A percentile compares a stretch with the other conserved stretches of the same genome.
Evolutionary conservation across 1,140 invertebrate genomes (phyloP).

Genomic region (Ceratoteleas bidentatus): DNA sequence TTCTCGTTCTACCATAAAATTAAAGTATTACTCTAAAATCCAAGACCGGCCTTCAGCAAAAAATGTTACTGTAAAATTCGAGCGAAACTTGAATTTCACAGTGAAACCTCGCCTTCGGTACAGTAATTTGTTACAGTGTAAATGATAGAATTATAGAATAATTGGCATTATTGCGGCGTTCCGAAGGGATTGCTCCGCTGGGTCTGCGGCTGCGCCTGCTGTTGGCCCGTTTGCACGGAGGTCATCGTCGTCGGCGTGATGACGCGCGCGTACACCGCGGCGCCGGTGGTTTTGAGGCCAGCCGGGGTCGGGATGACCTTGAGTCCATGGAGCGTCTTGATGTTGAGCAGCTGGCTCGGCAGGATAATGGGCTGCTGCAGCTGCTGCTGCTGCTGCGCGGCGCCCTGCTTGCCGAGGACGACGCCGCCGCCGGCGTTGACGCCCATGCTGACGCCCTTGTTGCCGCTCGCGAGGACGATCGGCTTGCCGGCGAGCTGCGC

Average conservation of each 20-base stretch:
- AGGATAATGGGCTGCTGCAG: conserved; percentile 83
- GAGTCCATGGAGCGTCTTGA: conserved; percentile 86
- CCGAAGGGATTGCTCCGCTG: conserved; percentile 74
- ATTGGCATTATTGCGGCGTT: conserved; percentile 31
- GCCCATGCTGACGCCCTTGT: conserved; percentile 78
- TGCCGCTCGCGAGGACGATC: conserved; percentile 83
- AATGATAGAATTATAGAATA: too few relatives aligned
- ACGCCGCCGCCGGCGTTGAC: conserved; percentile 70
- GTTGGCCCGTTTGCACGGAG: conserved; percentile 68
- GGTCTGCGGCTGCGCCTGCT: conserved; percentile 66
- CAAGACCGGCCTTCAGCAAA: too few relatives aligned
- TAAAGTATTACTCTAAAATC: too few relatives aligned
- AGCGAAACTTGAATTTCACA: too few relatives aligned
- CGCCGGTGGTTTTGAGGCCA: conserved; percentile 77
- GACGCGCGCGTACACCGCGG: conserved; percentile 78
- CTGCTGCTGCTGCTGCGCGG: conserved; percentile 67
- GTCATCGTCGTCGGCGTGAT: conserved; percentile 77
- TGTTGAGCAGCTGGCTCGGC: conserved; percentile 85
- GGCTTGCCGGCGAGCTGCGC: conserved; percentile 85
- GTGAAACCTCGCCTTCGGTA: conserved; percentile 18
- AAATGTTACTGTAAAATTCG: too few relatives aligned
- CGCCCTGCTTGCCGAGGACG: conserved; percentile 72
- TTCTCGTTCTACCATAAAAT: too few relatives aligned
- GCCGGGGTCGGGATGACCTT: conserved; percentile 85
- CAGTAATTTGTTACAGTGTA: too few relatives aligned